These are phyloP conservation scores for Irena cyanogastra DNA, from an alignment of 2,113 vertebrate genomes.

Conservation along the genomic window DNA sequence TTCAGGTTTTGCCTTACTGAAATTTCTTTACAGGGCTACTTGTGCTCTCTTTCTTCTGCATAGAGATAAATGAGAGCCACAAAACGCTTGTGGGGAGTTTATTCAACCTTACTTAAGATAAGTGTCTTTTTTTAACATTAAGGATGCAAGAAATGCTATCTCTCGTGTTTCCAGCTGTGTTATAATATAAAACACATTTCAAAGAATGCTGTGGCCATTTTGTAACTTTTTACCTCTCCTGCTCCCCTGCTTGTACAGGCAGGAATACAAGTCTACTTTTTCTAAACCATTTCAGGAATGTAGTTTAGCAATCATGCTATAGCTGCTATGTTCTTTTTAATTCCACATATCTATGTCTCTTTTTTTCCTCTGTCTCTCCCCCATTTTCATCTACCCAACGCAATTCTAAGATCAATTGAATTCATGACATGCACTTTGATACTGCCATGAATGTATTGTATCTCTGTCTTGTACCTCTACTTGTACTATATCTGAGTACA, in stretches of 20 bases:
- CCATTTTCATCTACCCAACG: neutral
- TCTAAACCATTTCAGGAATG: neutral
- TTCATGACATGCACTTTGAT: neutral
- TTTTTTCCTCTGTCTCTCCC: neutral
- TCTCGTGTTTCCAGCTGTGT: neutral
- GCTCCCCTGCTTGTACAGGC: neutral
- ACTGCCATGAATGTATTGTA: neutral
- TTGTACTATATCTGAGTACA: neutral
- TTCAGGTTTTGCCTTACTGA: neutral
- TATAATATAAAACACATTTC: neutral
- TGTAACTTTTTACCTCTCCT: neutral
- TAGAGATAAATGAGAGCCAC: neutral
- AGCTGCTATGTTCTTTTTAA: neutral
- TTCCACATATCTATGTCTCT: neutral
- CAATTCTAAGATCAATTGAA: neutral
- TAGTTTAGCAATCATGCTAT: neutral
- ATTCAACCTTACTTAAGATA: neutral
- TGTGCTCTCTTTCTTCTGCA: neutral
- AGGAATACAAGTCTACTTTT: neutral
- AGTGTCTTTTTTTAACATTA: neutral
- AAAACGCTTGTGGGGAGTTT: neutral
- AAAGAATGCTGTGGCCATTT: neutral
- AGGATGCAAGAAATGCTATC: neutral
- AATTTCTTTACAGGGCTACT: neutral
- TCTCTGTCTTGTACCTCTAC: neutral